Evolutionary conservation across 2,888 invertebrate genomes (phyloP), one percentile per base, ranked within the genome.

Genomic region (Tetragonula carbonaria): DNA sequence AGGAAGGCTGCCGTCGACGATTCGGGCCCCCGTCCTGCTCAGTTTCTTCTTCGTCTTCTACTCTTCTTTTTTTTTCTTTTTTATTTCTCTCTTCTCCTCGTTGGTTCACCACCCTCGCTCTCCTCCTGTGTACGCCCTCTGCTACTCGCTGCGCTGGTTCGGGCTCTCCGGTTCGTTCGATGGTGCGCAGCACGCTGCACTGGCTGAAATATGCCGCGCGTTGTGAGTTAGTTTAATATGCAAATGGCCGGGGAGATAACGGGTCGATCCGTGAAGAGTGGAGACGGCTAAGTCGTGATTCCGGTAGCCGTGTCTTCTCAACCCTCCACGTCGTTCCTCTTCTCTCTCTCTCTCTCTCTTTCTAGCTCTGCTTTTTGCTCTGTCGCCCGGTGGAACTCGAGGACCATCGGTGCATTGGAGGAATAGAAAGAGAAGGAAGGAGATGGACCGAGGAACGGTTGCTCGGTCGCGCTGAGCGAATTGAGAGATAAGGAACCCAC

Each of bases 151-250:
- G 45, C 67, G 55, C 74, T 59, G 50, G 45, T 21, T 53, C 33
- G n/a, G 33, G 21, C 63, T 33, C 21, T 33, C 45, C 3, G 63
- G 57, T 23, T 23, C 67, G 51, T 66, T 70, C n/a, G 63, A 28
- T 16, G 23, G 76, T 50, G 23, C 8, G 71, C 63, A 76, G 50
- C 77, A 59, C 74, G 45, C 63, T 74, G 80, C 85, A 63, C 79
- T 80, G 67, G 82, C 85, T 90, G 88, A 90, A 90, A 90, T 94
- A 94, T 93, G 92, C 92, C 92, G 93, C 93, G 92, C 91, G 93
- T 92, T 92, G 93, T 93, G 94, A 94, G 94, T 94, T 94, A 94
- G 94, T 94, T 94, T 94, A 94, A 94, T 94, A 94, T 94, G 94
- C 93, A 94, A 94, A 94, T 94, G 92, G 91, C 89, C 82, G 84